phyloP scores from a whole-genome alignment of 2,888 invertebrate species.

The Balanococcus diminutus region DNA sequence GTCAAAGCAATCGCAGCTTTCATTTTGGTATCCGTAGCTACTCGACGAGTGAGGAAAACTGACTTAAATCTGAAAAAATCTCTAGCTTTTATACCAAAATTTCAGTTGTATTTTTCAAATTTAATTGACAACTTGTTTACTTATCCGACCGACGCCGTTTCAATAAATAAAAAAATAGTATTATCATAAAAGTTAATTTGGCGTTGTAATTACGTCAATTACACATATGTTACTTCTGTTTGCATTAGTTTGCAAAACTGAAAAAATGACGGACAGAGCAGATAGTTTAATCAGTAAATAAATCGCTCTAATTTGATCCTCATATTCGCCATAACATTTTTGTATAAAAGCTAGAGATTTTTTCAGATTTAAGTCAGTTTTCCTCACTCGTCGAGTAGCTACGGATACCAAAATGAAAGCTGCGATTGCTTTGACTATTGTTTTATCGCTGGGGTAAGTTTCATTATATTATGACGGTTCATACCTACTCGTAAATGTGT shows the following conservation, averaged over 20 bases:
- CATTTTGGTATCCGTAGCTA: not conserved
- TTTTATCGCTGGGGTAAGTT: conserved; percentile 10
- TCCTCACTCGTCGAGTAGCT: not conserved
- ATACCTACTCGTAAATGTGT: too few species aligned
- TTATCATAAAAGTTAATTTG: too few species aligned
- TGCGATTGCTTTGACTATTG: not conserved
- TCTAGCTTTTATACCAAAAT: not conserved
- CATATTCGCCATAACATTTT: too few species aligned
- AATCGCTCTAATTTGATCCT: too few species aligned
- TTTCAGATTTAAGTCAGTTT: not conserved
- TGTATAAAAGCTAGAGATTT: not conserved
- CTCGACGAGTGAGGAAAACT: not conserved
- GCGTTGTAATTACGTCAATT: too few species aligned
- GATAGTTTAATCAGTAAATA: too few species aligned
- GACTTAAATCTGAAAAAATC: not conserved
- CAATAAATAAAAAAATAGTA: too few species aligned
- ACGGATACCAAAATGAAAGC: not conserved
- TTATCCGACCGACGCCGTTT: too few species aligned
- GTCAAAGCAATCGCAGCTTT: not conserved
- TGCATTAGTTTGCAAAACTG: too few species aligned
- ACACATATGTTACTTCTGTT: too few species aligned
- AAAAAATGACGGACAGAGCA: too few species aligned
- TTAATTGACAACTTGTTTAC: too few species aligned
- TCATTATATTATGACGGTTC: not conserved
- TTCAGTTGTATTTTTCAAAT: not conserved